Evolutionary conservation across 1,140 invertebrate genomes (phyloP), one percentile per base, ranked within the genome.

Genomic region (Neelides sp.): DNA sequence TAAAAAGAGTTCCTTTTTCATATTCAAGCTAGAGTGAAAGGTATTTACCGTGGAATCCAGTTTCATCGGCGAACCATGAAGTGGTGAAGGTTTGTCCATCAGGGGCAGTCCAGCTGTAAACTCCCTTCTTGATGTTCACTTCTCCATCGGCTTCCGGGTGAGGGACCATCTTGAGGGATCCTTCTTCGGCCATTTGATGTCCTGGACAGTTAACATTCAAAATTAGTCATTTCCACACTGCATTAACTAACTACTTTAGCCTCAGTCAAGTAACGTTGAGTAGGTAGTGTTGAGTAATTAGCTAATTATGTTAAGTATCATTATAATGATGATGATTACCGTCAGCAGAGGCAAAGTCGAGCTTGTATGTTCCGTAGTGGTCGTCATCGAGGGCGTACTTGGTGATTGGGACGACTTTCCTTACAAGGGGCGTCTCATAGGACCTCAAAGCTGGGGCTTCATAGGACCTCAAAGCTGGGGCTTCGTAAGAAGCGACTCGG

Each of bases 21-120:
- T n/a, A n/a, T n/a, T n/a, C n/a, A n/a, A n/a, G n/a, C n/a, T n/a
- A n/a, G n/a, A n/a, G n/a, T n/a, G n/a, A n/a, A n/a, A n/a, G n/a
- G n/a, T n/a, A n/a, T n/a, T n/a, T n/a, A n/a, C n/a, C n/a, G 23
- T 79, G 77, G 76, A 87, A 90, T 34, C 86, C 86, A 58, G 78
- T 80, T 64, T 83, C 85, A 63, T 89, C 48, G 12, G 48, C 48
- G 10, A 40, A 17, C 35, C 36, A 49, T 5, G 5, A 19, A 13
- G 36, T 40, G 35, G 36, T 49, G 39, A 40, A 40, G n/a, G 35
- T 32, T 17, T 27, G 23, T 27, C 48, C 48, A 24, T 49, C 48
- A 20, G 35, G 34, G 20, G 5, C 13, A 23, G 37, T 41, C 65
- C 77, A 84, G 50, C 78, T 77, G 69, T 85, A 87, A 20, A 78